Evolutionary conservation across 2,113 vertebrate genomes (phyloP), one percentile per base, ranked within the genome.

Genomic region (Mormoops blainvillei): DNA sequence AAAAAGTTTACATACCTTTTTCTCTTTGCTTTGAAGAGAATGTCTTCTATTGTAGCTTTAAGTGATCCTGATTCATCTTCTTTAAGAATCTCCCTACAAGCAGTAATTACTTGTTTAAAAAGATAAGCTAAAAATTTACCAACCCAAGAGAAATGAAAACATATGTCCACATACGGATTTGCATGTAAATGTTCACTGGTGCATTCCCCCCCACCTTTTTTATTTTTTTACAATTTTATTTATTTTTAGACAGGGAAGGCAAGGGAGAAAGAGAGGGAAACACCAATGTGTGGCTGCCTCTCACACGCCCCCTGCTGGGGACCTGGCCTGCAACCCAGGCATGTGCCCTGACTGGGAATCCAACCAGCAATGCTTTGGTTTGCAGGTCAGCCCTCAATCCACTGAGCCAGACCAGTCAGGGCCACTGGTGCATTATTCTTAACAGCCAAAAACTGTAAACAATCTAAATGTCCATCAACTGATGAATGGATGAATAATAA

Each of bases 61-160:
- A 99, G 99, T 8, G 99, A 99, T 2, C 99, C 99, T 7, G 99
- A 99, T 61, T 99, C 99, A 80, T 99, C 99, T 97, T 99, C 99
- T 97, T 99, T 99, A 36, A 99, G 98, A 41, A 99, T 98, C 94
- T 99, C 99, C 99, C 99, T 99, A 83, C 0, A 58, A 65, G 48
- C 15, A 94, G 74, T 68, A 96, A 95, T 94, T 68, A 88, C n/a
- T 74, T 56, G 24, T 95, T 96, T 92, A 20, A 95, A 83, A 86
- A 94, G 36, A 74, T 63, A 95, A 91, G 20, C 56, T 86, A 78
- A 91, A 92, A 85, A 43, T 36, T 73, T 2, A 94, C 22, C 74
- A 95, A 61, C 18, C n/a, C 71, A 84, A 50, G 16, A 70, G 13
- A 94, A 94, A 89, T 45, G 36, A 96, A 95, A 71, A 70, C 5